These are phyloP conservation scores for Empis livida DNA, from an alignment of 2,888 invertebrate genomes.

Conservation along the genomic window DNA sequence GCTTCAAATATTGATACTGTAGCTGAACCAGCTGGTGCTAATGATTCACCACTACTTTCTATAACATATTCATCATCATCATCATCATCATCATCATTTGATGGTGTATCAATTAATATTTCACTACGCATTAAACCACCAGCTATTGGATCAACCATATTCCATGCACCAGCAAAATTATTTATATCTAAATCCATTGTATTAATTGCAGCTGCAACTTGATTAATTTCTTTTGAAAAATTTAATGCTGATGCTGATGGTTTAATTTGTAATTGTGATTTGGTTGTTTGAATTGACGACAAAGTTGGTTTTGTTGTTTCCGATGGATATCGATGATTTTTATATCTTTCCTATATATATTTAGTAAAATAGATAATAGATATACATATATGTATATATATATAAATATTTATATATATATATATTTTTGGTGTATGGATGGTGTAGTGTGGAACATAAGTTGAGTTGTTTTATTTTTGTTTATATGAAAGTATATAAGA, in stretches of 20 bases:
- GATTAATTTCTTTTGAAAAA: background rate
- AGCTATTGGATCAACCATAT: conserved; percentile 17
- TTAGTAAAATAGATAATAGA: no score
- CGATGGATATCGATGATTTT: no score
- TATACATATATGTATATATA: no score
- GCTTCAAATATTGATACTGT: conserved; percentile 47
- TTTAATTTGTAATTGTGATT: background rate
- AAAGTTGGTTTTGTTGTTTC: no score
- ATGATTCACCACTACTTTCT: background rate
- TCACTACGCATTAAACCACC: conserved; percentile 18
- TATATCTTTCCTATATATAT: no score
- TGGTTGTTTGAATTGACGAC: conserved; percentile 2
- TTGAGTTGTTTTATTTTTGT: no score
- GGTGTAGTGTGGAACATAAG: no score
- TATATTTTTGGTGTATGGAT: no score
- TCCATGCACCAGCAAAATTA: conserved; percentile 13
- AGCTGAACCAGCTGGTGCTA: conserved; percentile 7
- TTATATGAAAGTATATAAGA: no score
- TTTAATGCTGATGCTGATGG: conserved; percentile 4
- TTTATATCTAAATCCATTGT: background rate
- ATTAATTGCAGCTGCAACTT: background rate
- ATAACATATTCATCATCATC: background rate
- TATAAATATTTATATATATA: no score
- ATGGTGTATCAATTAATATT: conserved; percentile 44
- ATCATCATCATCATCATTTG: conserved; percentile 13